A percentile compares a stretch with the other conserved stretches of the same genome.
Evolutionary conservation across 1,140 invertebrate species (phyloP).

Genomic region (Drosophila nigromelanica): DNA sequence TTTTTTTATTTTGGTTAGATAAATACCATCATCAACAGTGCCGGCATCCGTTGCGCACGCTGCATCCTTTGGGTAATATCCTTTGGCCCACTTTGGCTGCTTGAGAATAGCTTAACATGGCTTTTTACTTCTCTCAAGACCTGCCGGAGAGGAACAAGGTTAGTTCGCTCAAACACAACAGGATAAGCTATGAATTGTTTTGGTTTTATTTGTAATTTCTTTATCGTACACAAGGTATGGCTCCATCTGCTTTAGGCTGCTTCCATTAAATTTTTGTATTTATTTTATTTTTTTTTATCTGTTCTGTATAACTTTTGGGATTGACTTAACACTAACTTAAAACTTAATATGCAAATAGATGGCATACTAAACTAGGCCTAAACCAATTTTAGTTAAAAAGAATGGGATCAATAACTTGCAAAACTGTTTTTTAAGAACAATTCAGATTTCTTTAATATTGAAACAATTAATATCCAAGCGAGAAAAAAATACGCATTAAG

Average conservation of each 20-base stretch:
- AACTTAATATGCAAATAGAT: conserved; percentile 50
- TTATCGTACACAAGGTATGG: conserved; percentile 29
- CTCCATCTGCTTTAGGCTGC: conserved; percentile 33
- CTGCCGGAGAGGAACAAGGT: conserved; percentile 84
- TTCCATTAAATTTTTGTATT: conserved; percentile 32
- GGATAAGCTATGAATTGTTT: conserved; percentile 78
- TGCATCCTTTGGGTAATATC: conserved; percentile 53
- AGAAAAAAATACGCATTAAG: conserved; percentile 2
- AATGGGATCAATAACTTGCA: conserved; percentile 5
- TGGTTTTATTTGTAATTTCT: conserved; percentile 39
- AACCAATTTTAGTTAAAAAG: conserved; percentile 6
- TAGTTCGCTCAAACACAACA: conserved; percentile 84
- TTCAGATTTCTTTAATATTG: conserved; percentile 9
- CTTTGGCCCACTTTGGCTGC: conserved; percentile 45
- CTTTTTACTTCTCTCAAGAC: conserved; percentile 80
- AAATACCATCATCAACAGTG: conserved; percentile 82
- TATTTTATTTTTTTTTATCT: conserved; percentile 2
- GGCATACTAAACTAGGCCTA: conserved; percentile 7
- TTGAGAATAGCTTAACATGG: conserved; percentile 74
- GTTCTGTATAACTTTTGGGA: conserved; percentile 24
- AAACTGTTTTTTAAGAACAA: conserved; percentile 1
- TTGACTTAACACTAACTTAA: conserved; percentile 71
- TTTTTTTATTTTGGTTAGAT: conserved; percentile 82
- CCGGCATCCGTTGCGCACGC: conserved; percentile 53
- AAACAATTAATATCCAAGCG: conserved; percentile 1